Evolutionary conservation across 2,797 vertebrate species (phyloP), one percentile per base, ranked within the genome.

Genomic region (Miichthys miiuy): DNA sequence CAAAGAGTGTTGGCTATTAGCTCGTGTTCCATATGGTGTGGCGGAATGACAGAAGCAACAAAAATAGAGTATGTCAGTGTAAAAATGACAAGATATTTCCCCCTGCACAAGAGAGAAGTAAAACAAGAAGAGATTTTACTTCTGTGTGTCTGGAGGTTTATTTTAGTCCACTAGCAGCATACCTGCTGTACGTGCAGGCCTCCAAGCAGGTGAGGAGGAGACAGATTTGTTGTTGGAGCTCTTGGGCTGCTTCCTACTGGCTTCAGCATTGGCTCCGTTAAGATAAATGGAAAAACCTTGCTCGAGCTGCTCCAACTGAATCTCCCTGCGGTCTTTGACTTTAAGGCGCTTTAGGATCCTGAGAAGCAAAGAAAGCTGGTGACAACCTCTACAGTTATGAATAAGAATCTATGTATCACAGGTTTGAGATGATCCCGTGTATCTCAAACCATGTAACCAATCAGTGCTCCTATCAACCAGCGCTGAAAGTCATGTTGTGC

Each of bases 261-360:
- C 81, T 69, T 96, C 96, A 0, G 97, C 95, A 83, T 99, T 98
- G 73, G 98, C 98, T 65, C 98, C 98, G 10, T 99, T 99, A 75
- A 99, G 90, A 20, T 99, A 99, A 70, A 98, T 93, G 16, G 96
- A 97, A 93, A 99, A 99, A 16, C 98, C 98, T 81, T 97, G 95
- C 70, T 99, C 98, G 63, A 98, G 73, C 61, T 94, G 93, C 85
- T 99, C 96, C 90, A 99, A 87, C 71, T 95, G 95, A 52, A 96
- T 85, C 72, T 98, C 95, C 79, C 86, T 46, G 0, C 95, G 93
- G 81, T 96, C 94, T 90, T 98, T 99, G 80, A 81, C 88, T 87
- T 90, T 95, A 66, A 97, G 93, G 63, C 92, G 93, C 54, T 94
- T 96, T 83, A 97, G 84, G 52, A 96, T 91, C 91, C 98, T 99